phyloP scores from a whole-genome alignment of 2,888 invertebrate genomes.

The Microctonus hyperodae region DNA sequence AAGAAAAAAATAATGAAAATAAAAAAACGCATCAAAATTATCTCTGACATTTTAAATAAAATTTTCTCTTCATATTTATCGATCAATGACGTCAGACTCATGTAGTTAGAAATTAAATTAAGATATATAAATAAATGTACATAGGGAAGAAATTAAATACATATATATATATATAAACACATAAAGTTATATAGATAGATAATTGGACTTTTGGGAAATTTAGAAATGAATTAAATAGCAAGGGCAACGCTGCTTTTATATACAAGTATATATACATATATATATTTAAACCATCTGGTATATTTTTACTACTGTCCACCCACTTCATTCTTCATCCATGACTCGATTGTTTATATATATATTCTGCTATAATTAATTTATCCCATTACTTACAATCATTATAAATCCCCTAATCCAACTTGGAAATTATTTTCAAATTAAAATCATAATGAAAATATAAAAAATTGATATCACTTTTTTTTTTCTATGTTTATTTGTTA shows the following conservation, averaged over 20 bases:
- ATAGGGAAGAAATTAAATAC: neutral
- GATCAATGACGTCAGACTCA: neutral
- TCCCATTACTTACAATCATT: too few relatives aligned
- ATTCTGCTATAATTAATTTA: neutral
- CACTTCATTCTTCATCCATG: constrained; percentile 2
- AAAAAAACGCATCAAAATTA: too few relatives aligned
- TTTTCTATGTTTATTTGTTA: neutral
- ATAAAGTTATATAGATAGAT: neutral
- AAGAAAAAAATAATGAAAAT: too few relatives aligned
- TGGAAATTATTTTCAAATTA: neutral
- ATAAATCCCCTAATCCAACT: too few relatives aligned
- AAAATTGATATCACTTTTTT: too few relatives aligned
- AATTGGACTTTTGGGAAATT: constrained; percentile 27
- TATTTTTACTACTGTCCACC: constrained; percentile 1
- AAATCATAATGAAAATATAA: too few relatives aligned
- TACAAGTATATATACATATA: too few relatives aligned
- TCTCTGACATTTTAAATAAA: constrained; percentile 13
- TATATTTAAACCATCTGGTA: neutral
- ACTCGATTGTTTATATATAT: constrained; percentile 7
- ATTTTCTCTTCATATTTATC: constrained; percentile 14
- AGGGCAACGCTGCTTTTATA: neutral
- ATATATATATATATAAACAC: neutral
- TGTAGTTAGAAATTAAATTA: neutral
- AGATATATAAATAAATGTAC: neutral
- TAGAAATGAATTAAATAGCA: constrained; percentile 10